Evolutionary conservation across 2,113 vertebrate genomes (phyloP).

Genomic region (Brachyhypopomus occidentalis): DNA sequence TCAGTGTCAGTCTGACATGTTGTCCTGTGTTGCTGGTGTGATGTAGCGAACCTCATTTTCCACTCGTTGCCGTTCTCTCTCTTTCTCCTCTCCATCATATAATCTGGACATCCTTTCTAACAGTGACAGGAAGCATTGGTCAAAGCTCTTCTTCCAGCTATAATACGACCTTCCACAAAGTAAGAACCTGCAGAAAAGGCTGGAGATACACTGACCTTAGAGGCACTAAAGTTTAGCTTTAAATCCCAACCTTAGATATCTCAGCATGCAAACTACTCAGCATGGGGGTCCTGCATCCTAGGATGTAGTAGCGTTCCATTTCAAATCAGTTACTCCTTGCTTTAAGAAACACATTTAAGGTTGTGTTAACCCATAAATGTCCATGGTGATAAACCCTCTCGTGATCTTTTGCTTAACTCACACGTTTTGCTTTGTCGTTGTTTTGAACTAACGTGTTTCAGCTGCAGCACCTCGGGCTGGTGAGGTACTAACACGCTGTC

Average conservation of each 20-base stretch:
- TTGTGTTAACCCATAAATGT: background rate
- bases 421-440: background rate
- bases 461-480: background rate
- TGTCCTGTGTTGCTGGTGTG: background rate
- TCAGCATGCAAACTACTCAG: background rate
- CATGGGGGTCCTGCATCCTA: background rate
- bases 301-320: background rate
- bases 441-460: background rate
- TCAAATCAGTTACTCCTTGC: background rate
- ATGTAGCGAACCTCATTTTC: slow-evolving; percentile 21
- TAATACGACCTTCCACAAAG: slow-evolving; percentile 63
- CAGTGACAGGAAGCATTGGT: slow-evolving; percentile 57
- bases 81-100: slow-evolving; percentile 10
- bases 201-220: background rate
- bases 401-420: background rate
- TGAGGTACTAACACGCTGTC: background rate
- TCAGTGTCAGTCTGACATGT: background rate
- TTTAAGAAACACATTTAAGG: background rate
- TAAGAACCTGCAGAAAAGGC: slow-evolving; percentile 50
- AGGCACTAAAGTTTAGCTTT: slow-evolving; percentile 1
- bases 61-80: slow-evolving; percentile 22
- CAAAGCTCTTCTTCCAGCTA: slow-evolving; percentile 61
- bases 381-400: background rate
- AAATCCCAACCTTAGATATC: background rate
- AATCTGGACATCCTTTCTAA: slow-evolving; percentile 20